phyloP scores from a whole-genome alignment of 2,113 vertebrate species.

The Scytalopus superciliaris region DNA sequence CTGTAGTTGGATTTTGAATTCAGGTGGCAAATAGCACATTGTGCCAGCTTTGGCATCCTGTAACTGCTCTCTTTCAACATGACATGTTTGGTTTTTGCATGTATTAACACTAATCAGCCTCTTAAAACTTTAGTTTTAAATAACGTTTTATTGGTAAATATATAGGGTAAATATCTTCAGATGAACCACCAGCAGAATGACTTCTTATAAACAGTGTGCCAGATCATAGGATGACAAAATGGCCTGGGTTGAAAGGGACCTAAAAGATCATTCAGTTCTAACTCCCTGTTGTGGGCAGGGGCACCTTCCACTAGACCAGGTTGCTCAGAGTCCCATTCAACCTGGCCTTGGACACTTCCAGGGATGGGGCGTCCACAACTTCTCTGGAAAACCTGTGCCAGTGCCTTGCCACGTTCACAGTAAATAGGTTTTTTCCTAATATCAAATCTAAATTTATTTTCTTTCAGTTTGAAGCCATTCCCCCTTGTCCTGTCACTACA shows the following conservation, averaged over 20 bases:
- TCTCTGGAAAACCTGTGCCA: rapidly evolving
- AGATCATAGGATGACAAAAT: background rate
- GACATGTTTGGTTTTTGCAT: background rate
- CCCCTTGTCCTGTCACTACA: background rate
- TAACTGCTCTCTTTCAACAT: background rate
- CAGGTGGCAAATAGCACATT: background rate
- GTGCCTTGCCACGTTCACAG: rapidly evolving
- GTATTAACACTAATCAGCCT: background rate
- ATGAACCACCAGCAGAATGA: background rate
- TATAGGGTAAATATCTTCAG: background rate
- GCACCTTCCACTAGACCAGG: rapidly evolving
- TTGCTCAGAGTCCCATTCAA: rapidly evolving
- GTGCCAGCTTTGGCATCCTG: background rate
- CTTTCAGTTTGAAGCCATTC: background rate
- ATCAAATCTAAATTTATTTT: background rate
- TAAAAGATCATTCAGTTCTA: background rate
- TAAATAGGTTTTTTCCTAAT: background rate
- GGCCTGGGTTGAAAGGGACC: background rate
- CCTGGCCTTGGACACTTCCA: background rate
- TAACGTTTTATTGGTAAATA: background rate
- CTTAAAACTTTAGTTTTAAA: background rate
- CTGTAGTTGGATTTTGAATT: background rate
- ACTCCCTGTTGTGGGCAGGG: rapidly evolving
- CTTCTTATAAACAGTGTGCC: background rate
- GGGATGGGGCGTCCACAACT: rapidly evolving